Base-by-base conservation (phyloP, 2,888 invertebrate genomes). In the Nomada lathburiana region DNA sequence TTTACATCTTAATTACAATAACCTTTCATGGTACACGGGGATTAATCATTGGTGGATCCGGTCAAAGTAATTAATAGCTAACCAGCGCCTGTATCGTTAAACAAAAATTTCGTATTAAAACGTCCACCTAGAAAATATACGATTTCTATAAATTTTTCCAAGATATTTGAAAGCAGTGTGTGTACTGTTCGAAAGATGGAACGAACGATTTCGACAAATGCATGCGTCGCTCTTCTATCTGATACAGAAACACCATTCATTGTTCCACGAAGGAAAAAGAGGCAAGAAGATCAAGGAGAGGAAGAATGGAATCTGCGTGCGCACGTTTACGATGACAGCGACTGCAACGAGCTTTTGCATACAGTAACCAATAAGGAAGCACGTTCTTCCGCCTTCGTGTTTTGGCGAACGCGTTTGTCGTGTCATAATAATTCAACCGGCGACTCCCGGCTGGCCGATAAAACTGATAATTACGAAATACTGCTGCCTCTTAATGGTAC, bases 381-480 rank as follows among this genome's bases (percentile, higher is more conserved):
- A 23, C 65, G 73, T 71, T 81, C 79, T 76, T 76, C 65, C 77
- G 80, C 76, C 73, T 76, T 70, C 69, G 59, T 52, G 65, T 57
- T 29, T 20, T 13, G 76, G 44, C 76, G 73, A 57, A 57, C 65
- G 23, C 70, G 60, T 70, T 70, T 50, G 72, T 62, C 72, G 23
- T 62, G 71, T 73, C 69, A 64, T 60, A 73, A 82, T 84, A 84
- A 84, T 80, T 86, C 73, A 86, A 29, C 60, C 50, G 53, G 75
- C 42, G 63, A 63, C 73, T 68, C 76, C 76, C 20, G 59, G 68
- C 36, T 36, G 42, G n/a, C 47, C 81, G 86, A 83, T 85, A 83
- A 78, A 83, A 76, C 74, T 82, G 85, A 86, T 85, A 86, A 86
- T 86, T 86, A 82, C 69, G 60, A 83, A 85, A 82, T 85, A 86